Evolutionary conservation across 2,113 vertebrate genomes (phyloP).

Genomic region (Cheirogaleus medius): DNA sequence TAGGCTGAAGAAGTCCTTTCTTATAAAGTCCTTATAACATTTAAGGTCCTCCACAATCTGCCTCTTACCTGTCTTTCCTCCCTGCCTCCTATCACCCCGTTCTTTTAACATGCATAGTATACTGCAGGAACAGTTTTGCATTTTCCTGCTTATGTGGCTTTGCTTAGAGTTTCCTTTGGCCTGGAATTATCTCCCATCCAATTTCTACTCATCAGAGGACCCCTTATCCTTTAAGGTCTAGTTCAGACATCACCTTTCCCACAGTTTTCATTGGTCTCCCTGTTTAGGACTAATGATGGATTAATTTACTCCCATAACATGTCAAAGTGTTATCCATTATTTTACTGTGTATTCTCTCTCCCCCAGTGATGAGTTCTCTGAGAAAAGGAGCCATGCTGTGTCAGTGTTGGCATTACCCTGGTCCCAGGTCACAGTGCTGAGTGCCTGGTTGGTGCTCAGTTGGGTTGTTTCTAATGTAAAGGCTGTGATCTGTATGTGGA

Average conservation of each 20-base stretch:
- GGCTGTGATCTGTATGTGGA: neutral
- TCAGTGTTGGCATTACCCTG: neutral
- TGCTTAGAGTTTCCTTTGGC: neutral
- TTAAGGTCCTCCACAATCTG: neutral
- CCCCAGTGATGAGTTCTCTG: neutral
- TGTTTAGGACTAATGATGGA: neutral
- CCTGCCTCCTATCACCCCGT: accelerated
- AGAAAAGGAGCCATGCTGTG: neutral
- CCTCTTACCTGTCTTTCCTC: neutral
- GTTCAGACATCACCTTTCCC: neutral
- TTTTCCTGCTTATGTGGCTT: neutral
- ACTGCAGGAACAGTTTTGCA: neutral
- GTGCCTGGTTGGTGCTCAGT: neutral
- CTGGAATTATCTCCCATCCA: neutral
- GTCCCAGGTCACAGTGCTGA: neutral
- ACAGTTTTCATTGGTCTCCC: neutral
- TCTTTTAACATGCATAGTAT: neutral
- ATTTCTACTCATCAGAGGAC: neutral
- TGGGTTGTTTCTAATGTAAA: neutral
- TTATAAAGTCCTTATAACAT: neutral
- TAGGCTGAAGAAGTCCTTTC: neutral
- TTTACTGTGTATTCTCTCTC: neutral
- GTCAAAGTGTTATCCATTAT: neutral
- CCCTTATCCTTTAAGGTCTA: neutral
- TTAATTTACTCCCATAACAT: neutral